phyloP scores from a whole-genome alignment of 2,888 invertebrate genomes.

The Malachius bipustulatus region DNA sequence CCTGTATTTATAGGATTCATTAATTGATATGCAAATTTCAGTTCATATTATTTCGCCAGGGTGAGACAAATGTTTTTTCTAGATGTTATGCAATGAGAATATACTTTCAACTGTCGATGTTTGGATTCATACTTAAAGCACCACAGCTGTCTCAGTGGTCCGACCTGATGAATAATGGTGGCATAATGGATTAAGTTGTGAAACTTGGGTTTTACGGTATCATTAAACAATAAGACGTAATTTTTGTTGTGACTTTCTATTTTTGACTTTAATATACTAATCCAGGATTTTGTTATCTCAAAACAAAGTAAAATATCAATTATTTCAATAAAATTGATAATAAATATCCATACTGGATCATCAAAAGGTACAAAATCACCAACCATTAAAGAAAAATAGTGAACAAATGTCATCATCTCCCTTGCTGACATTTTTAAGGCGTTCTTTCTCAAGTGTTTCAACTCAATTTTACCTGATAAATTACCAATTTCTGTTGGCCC shows the following conservation, averaged over 20 bases:
- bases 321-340: conserved; percentile 20
- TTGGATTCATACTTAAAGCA: conserved; percentile 21
- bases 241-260: conserved; percentile 14
- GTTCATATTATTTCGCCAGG: conserved; percentile 20
- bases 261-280: conserved; percentile 12
- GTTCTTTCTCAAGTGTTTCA: conserved; percentile 13
- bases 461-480: conserved; percentile 16
- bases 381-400: conserved; percentile 21
- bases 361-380: conserved; percentile 21
- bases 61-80: conserved; percentile 23
- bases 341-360: conserved; percentile 20
- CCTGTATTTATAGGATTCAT: background rate
- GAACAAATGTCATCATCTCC: conserved; percentile 22
- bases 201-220: conserved; percentile 22
- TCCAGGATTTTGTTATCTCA: conserved; percentile 10
- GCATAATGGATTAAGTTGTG: conserved; percentile 22
- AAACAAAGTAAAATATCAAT: conserved; percentile 19
- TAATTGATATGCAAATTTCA: conserved; percentile 19
- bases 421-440: conserved; percentile 20
- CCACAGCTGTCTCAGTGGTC: conserved; percentile 16
- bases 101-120: conserved; percentile 20
- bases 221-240: conserved; percentile 16
- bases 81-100: conserved; percentile 22
- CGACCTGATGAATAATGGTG: conserved; percentile 16
- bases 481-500: conserved; percentile 19